A percentile compares a stretch with the other conserved stretches of the same genome.
Evolutionary conservation across 1,140 invertebrate genomes (phyloP).

Genomic region (Ooceraea biroi): DNA sequence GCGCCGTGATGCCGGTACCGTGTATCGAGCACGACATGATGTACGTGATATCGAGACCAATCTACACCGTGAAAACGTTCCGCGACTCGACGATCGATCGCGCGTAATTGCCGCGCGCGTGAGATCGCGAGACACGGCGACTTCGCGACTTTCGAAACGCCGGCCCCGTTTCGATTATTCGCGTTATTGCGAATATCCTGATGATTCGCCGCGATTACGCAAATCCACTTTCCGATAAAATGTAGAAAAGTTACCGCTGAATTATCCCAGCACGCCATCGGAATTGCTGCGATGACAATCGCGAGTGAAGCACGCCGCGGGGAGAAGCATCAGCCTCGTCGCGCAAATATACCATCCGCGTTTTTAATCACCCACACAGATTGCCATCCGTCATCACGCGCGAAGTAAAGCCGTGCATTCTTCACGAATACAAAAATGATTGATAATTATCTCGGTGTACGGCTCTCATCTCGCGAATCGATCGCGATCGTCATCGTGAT

Average conservation of each 20-base stretch:
- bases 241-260: too few species aligned
- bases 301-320: too few species aligned
- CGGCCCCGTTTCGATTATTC: conserved; percentile 1
- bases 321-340: not conserved
- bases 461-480: not conserved
- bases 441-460: not conserved
- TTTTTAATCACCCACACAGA: conserved; percentile 29
- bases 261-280: too few species aligned
- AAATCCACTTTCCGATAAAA: too few species aligned
- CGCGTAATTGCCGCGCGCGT: conserved; percentile 13
- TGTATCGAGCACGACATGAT: too few species aligned
- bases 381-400: not conserved
- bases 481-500: not conserved
- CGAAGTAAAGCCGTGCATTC: not conserved
- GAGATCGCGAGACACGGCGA: conserved; percentile 3
- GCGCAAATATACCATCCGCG: conserved; percentile 19
- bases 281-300: too few species aligned
- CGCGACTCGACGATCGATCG: conserved; percentile 22
- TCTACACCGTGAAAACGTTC: not conserved
- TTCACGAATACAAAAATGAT: conserved; percentile 12
- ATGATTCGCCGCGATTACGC: too few species aligned
- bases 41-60: not conserved
- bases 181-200: too few species aligned
- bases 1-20: not conserved
- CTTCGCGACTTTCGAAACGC: not conserved